Evolutionary conservation across 1,140 invertebrate genomes (phyloP), one percentile per base, ranked within the genome.

Genomic region (Physella acuta): DNA sequence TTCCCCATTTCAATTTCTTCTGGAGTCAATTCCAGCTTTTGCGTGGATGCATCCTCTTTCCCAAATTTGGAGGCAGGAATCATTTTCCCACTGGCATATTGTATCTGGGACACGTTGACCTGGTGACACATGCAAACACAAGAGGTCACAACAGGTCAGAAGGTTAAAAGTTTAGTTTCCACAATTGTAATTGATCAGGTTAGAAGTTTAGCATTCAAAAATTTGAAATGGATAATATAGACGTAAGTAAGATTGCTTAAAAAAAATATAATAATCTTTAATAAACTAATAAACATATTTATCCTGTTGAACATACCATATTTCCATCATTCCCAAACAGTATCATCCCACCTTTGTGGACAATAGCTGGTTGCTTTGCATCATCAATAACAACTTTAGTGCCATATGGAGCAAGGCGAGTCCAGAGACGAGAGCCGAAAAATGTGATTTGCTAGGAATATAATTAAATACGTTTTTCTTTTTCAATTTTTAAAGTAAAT

Each of bases 31-130:
- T 81, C 78, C 31, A 84, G 59, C 59, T 91, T 90, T 11, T 95
- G 79, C 0, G 82, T 82, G 24, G 88, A 86, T 28, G 81, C 84
- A 61, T 89, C 87, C 17, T 66, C 89, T 73, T 84, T 79, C 28
- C 93, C 94, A 85, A 90, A 94, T 73, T 92, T 92, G 37, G 88
- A 87, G 0, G 95, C 94, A 33, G 88, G 88, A 69, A 96, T 94
- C 87, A 94, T 94, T 83, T 91, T 93, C 0, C 90, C 92, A 65
- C 89, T 91, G 5, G 91, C 53, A 91, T 84, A 71, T 89, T 85
- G 80, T 2, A 87, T 44, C 61, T 83, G 90, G 70, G 90, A 88
- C 1, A 94, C 88, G 78, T 93, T 92, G 14, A 89, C 80, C 88
- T 89, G 71, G n/a, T 16, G 26, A 67, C n/a, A n/a, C n/a, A n/a